These are phyloP conservation scores for Microplitis manilae DNA, from an alignment of 2,888 invertebrate genomes.

Conservation along the genomic window DNA sequence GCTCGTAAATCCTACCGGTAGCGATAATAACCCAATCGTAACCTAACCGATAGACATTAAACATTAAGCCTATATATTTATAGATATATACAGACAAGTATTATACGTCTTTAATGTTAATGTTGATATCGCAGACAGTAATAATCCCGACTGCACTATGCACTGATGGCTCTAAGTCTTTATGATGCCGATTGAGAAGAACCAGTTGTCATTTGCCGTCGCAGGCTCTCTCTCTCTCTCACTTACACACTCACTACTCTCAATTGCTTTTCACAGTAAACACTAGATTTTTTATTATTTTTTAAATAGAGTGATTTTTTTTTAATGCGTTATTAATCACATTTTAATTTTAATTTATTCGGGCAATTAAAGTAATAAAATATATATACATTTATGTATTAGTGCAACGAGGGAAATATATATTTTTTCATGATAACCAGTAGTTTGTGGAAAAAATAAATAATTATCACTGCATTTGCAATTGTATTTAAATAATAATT, in stretches of 20 bases:
- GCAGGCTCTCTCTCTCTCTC: background rate
- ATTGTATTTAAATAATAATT: constrained; percentile 13
- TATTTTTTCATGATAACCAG: background rate
- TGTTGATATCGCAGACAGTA: background rate
- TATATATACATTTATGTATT: background rate
- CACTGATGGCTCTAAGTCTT: constrained; percentile 19
- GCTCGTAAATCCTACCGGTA: constrained; percentile 49
- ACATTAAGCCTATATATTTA: background rate
- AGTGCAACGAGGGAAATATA: background rate
- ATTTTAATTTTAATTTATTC: background rate
- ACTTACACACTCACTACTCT: background rate
- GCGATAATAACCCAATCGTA: constrained; percentile 50
- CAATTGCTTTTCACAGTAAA: background rate
- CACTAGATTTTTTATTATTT: background rate
- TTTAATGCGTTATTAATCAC: background rate
- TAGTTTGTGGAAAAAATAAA: background rate
- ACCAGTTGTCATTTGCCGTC: constrained; percentile 29
- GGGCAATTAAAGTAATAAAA: constrained; percentile 6
- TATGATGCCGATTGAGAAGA: constrained; percentile 31
- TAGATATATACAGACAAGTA: constrained; percentile 43
- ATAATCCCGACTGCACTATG: background rate
- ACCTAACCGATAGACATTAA: constrained; percentile 48
- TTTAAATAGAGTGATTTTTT: background rate
- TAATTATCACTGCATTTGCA: background rate
- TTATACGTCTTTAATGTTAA: background rate